These are phyloP conservation scores for Drosophila paranaensis DNA, from an alignment of 2,888 invertebrate species.

Conservation along the genomic window DNA sequence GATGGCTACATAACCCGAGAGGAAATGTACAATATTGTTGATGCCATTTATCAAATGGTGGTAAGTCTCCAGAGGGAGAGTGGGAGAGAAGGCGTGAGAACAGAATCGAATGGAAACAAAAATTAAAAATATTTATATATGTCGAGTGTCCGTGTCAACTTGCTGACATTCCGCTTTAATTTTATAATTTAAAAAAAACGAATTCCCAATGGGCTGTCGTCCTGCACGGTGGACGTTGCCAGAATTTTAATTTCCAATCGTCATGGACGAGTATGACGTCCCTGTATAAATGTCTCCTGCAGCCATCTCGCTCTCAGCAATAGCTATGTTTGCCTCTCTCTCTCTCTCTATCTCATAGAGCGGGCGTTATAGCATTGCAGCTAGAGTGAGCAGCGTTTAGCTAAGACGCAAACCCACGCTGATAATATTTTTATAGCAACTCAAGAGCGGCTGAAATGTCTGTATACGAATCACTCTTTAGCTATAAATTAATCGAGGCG, in stretches of 20 bases:
- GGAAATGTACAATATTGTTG: constrained; percentile 98
- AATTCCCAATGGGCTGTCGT: not conserved
- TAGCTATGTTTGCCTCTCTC: not conserved
- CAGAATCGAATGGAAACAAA: not conserved
- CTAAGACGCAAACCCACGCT: not conserved
- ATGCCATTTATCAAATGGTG: constrained; percentile 99
- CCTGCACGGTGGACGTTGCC: not conserved
- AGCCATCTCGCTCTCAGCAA: not conserved
- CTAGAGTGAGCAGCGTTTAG: not conserved
- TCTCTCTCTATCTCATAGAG: not conserved
- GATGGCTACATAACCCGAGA: constrained; percentile 97
- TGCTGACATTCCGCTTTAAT: not conserved
- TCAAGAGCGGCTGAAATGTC: no score
- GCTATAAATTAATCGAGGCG: not conserved
- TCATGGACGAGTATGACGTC: not conserved
- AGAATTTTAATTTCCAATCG: not conserved
- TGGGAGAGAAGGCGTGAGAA: not conserved
- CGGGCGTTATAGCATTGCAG: not conserved
- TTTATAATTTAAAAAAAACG: not conserved
- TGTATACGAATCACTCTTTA: no score
- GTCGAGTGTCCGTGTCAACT: not conserved
- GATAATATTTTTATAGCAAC: not conserved
- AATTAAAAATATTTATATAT: not conserved
- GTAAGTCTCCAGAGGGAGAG: constrained; percentile 87
- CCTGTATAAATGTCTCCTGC: not conserved